Conservation (phyloP, 1,140 invertebrate species). For the Battus philenor region DNA sequence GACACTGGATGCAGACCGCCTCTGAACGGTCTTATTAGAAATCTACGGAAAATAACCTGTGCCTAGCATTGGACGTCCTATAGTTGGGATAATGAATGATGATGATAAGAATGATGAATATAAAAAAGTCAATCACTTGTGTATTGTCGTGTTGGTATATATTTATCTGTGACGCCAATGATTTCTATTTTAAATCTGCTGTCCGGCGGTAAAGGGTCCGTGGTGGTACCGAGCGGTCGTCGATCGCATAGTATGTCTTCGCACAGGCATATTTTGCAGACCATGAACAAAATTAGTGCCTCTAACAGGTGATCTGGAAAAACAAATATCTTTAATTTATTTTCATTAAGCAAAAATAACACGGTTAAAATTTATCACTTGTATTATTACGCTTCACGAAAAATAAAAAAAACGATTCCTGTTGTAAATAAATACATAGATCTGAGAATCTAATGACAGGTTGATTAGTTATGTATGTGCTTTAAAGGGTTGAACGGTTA, state of each 20-base stretch:
- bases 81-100: too few species aligned
- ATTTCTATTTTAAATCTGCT: slow-evolving; percentile 52
- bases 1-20: too few species aligned
- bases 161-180: slow-evolving; percentile 35
- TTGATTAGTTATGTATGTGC: too few species aligned
- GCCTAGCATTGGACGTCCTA: too few species aligned
- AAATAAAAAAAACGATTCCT: background rate
- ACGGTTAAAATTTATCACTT: background rate
- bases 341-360: too few species aligned
- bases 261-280: slow-evolving; percentile 20
- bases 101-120: too few species aligned
- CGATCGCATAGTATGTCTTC: slow-evolving; percentile 40
- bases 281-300: slow-evolving; percentile 13
- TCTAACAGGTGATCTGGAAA: background rate
- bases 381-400: background rate
- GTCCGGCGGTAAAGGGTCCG: slow-evolving; percentile 48
- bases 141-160: slow-evolving; percentile 46
- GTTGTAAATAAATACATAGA: background rate
- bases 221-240: slow-evolving; percentile 41
- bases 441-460: too few species aligned
- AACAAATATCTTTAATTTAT: background rate
- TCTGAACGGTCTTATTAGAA: too few species aligned
- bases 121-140: slow-evolving; percentile 33
- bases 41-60: too few species aligned
- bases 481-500: too few species aligned